A percentile compares a stretch with the other conserved stretches of the same genome.
Conservation (phyloP, 1,140 invertebrate species). For the Orchestia grillus region DNA sequence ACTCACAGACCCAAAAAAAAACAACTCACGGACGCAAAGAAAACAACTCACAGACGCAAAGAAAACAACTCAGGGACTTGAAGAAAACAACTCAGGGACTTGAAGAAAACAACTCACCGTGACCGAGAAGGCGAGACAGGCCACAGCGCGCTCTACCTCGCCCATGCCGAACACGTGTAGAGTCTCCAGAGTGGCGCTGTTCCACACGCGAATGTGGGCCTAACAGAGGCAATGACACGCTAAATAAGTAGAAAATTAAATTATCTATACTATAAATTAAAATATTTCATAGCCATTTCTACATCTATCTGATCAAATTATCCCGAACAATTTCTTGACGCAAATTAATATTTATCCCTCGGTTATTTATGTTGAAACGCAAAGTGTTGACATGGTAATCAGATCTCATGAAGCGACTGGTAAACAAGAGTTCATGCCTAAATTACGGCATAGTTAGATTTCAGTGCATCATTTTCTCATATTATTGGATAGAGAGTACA, state of each 20-base stretch:
- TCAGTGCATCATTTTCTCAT: background rate
- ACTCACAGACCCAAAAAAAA: too few relatives aligned
- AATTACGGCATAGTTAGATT: background rate
- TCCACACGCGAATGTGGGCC: conserved; percentile 94
- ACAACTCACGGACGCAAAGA: too few relatives aligned
- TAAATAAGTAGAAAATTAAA: background rate
- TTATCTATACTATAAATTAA: background rate
- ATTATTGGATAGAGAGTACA: background rate
- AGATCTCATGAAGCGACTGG: background rate
- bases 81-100: background rate
- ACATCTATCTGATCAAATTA: background rate
- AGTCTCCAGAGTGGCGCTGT: conserved; percentile 89
- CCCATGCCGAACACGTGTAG: conserved; percentile 86
- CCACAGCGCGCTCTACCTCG: conserved; percentile 86
- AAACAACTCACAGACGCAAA: too few relatives aligned
- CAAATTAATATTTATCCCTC: background rate
- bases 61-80: background rate
- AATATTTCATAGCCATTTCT: background rate
- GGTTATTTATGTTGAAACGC: background rate
- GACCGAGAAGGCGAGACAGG: conserved; percentile 81
- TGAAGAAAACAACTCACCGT: background rate
- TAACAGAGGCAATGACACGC: conserved; percentile 70
- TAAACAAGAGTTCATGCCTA: background rate
- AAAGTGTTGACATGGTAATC: background rate
- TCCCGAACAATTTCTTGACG: background rate